phyloP scores from a whole-genome alignment of 2,113 vertebrate genomes.

The Rhabdomys dilectus region DNA sequence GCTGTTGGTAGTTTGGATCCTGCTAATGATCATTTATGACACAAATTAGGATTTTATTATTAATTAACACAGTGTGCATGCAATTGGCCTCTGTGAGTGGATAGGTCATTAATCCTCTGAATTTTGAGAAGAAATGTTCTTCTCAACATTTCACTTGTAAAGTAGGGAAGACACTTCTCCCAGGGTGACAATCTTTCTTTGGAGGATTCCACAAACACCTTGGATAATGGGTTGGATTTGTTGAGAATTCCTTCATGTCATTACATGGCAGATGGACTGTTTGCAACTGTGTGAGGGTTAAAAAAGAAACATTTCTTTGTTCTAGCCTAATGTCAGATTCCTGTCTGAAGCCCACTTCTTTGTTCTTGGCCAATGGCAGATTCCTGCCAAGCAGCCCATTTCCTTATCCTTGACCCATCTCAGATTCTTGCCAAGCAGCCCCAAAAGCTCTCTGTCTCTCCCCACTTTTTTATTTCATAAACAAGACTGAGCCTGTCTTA shows the following conservation, averaged over 20 bases:
- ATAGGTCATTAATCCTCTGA: not conserved
- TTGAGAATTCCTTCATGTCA: conserved; percentile 86
- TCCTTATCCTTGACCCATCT: no score
- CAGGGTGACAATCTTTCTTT: conserved; percentile 82
- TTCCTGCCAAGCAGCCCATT: no score
- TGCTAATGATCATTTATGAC: not conserved
- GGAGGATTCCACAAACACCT: conserved; percentile 84
- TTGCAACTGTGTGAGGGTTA: conserved; percentile 63
- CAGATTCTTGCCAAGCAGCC: no score
- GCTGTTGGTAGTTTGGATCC: conserved; percentile 35
- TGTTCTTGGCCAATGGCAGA: no score
- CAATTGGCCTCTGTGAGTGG: not conserved
- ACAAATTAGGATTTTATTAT: not conserved
- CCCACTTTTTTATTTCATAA: no score
- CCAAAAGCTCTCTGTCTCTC: no score
- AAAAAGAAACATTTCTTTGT: not conserved
- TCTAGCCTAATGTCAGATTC: no score
- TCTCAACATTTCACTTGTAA: conserved; percentile 76
- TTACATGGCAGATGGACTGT: conserved; percentile 84
- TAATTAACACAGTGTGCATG: not conserved
- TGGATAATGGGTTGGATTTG: conserved; percentile 84
- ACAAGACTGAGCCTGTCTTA: no score
- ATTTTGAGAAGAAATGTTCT: conserved; percentile 76
- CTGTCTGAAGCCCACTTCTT: no score
- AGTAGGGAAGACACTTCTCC: conserved; percentile 63